Base-by-base conservation (phyloP, 2,113 vertebrate genomes). In the Heterotilapia buettikoferi region DNA sequence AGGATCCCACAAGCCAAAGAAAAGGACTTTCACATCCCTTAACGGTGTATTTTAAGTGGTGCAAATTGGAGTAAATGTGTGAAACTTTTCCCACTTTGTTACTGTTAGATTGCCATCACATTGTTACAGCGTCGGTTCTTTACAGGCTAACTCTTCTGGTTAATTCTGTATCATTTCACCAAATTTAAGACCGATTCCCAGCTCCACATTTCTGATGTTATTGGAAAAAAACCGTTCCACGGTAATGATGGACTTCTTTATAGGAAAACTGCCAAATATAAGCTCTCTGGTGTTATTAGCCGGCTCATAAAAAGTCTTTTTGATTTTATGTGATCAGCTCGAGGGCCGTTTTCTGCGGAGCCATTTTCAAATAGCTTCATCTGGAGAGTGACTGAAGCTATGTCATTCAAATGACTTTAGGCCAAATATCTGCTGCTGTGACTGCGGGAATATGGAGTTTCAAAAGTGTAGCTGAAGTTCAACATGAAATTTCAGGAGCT, bases 221-320 rank as follows among this genome's bases (percentile, higher is more conserved):
- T 19, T 63, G 9, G 9, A 1, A 36, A 63, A 38, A 63, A 63
- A 11, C 0, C 3, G 5, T 36, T 36, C 6, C 31, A 63, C 31
- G 9, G 31, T 63, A 63, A 36, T 19, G 59, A 63, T 36, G 7
- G 59, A 63, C 9, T 36, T 63, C 59, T 36, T 36, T 1, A n/a
- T n/a, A 36, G 29, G 59, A 36, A 63, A 63, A 36, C 18, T 63
- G 31, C 31, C 59, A 12, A 63, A 63, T 63, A 63, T n/a, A 36
- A 63, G 59, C 31, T 36, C 18, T 63, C 31, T n/a, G 26, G 2
- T 1, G 59, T 63, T 63, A 63, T 63, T 63, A 63, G 59, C 18
- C 9, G 0, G 18, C 31, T 63, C 31, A 36, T 36, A 36, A 63
- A 33, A 56, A 36, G 9, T 19, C 16, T 0, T 6, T 36, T 3